These are phyloP conservation scores for Pseudomyrmex concolor DNA, from an alignment of 1,140 invertebrate species.

Conservation along the genomic window DNA sequence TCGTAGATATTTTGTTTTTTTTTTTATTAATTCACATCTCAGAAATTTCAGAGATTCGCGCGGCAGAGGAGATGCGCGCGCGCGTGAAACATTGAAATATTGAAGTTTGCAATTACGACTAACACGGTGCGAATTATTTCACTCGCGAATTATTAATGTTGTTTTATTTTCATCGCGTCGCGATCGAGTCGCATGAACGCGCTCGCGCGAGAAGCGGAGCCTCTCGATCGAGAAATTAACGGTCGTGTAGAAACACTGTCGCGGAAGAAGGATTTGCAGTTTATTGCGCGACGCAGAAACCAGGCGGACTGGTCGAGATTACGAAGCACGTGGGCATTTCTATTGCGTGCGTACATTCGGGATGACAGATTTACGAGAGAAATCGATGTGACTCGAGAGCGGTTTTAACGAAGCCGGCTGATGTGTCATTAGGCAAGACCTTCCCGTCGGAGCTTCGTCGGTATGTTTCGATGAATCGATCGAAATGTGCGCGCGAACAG, in stretches of 20 bases:
- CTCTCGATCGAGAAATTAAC: slow-evolving; percentile 71
- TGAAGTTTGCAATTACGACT: neutral
- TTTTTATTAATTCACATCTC: slow-evolving; percentile 49
- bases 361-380: slow-evolving; percentile 77
- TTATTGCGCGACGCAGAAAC: slow-evolving; percentile 71
- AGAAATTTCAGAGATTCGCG: slow-evolving; percentile 29
- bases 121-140: neutral
- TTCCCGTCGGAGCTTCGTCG: slow-evolving; percentile 39
- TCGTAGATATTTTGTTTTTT: slow-evolving; percentile 48
- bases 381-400: slow-evolving; percentile 69
- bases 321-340: slow-evolving; percentile 62
- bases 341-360: slow-evolving; percentile 66
- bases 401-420: slow-evolving; percentile 69
- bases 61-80: neutral
- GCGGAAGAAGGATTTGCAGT: slow-evolving; percentile 68
- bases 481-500: slow-evolving; percentile 35
- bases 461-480: slow-evolving; percentile 52
- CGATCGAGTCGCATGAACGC: slow-evolving; percentile 3
- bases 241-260: slow-evolving; percentile 52
- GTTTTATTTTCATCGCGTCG: neutral
- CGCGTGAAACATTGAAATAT: too few species aligned
- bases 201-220: neutral
- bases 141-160: slow-evolving; percentile 1
- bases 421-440: slow-evolving; percentile 68
- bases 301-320: slow-evolving; percentile 66